Base-by-base conservation (phyloP, 2,797 vertebrate species). In the Holocentrus rufus region DNA sequence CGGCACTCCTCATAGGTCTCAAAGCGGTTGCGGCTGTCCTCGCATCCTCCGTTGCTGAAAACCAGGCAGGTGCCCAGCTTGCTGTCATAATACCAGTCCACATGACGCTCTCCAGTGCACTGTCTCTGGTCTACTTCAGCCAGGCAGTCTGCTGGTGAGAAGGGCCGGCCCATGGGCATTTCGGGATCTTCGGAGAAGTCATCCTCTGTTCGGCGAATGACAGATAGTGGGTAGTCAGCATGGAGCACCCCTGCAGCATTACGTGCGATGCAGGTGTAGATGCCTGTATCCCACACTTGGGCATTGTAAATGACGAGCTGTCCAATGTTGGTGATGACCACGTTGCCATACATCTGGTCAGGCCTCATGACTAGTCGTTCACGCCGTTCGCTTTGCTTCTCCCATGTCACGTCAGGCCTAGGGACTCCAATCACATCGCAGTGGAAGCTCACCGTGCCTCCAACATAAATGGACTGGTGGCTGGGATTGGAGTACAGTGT, bases 301-400 rank as follows among this genome's bases (percentile, higher is more conserved):
- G 96, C 96, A 0, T 97, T 98, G 92, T 99, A 99, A 74, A 99
- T 95, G 47, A 99, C 97, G 9, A 99, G 93, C 91, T 99, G 97
- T 3, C 97, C 98, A 0, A 97, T 96, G 92, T 98, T 99, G 72
- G 98, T 99, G 82, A 99, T 96, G 2, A 98, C 98, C 67, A 98
- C 93, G 0, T 98, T 99, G 75, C 96, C 97, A 0, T 98, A 98
- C 97, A 99, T 98, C 90, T 96, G 97, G 88, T 99, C 98, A 0
- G 97, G 97, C 66, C 95, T 92, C 97, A 99, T 98, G 79, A 98
- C 94, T 42, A 96, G 94, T 47, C 92, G 94, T 49, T 96, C 95
- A 0, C 88, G 94, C 1, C 91, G 90, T 17, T 97, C 95, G 0
- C 95, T 95, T 87, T 96, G 96, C 81, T 98, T 99, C 90, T 99